Conservation (phyloP, 2,888 invertebrate genomes). For the Noctua janthina region DNA sequence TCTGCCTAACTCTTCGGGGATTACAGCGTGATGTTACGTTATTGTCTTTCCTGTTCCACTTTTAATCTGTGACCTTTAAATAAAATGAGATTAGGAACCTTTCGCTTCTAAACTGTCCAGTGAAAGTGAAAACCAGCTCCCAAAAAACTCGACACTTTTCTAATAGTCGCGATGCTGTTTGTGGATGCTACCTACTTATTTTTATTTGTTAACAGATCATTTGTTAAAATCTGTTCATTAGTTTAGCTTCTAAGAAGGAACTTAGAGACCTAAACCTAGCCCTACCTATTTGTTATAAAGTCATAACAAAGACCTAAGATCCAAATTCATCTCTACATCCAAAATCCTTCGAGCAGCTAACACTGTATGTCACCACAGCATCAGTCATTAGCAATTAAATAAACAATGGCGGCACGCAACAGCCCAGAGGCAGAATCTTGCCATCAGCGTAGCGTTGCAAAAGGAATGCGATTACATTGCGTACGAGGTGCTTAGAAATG, state of each 20-base stretch:
- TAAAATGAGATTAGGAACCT: neutral
- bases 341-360: slow-evolving; percentile 5
- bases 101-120: no score
- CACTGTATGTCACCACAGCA: slow-evolving; percentile 30
- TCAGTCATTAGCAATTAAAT: slow-evolving; percentile 57
- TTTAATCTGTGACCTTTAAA: no score
- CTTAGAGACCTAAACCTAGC: neutral
- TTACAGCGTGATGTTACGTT: no score
- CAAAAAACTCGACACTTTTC: neutral
- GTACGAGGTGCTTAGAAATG: slow-evolving; percentile 45
- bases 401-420: slow-evolving; percentile 63
- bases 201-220: neutral
- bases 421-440: slow-evolving; percentile 46
- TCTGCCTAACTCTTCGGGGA: no score
- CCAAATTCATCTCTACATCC: neutral
- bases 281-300: neutral
- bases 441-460: slow-evolving; percentile 56
- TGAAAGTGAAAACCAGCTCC: no score
- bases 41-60: no score
- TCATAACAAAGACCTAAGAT: neutral
- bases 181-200: neutral
- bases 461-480: slow-evolving; percentile 60
- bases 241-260: neutral
- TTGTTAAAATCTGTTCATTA: neutral
- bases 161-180: neutral